A percentile compares a stretch with the other conserved stretches of the same genome.
phyloP scores from a whole-genome alignment of 2,113 vertebrate species.

The Ailurus styani region DNA sequence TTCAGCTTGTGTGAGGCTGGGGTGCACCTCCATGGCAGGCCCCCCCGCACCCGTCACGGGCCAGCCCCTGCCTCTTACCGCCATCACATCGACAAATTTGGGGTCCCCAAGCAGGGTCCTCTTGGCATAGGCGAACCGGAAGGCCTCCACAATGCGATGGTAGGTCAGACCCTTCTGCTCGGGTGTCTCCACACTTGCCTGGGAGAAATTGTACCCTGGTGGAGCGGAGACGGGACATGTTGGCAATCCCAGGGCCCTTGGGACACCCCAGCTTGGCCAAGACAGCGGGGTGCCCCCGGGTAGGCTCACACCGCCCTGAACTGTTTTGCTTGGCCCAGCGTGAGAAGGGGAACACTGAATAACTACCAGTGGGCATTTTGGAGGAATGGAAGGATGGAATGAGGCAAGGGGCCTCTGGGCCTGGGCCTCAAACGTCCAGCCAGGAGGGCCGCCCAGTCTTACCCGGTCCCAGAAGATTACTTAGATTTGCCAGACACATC shows the following conservation, averaged over 20 bases:
- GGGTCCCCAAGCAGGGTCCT: constrained; percentile 92
- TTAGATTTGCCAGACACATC: not conserved
- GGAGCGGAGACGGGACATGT: not conserved
- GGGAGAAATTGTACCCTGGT: constrained; percentile 90
- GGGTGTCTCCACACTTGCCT: constrained; percentile 79
- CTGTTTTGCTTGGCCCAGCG: accelerated
- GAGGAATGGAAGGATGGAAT: not conserved
- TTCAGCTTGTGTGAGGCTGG: not conserved
- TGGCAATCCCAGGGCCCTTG: not conserved
- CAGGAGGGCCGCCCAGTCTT: not conserved
- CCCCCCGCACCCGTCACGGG: accelerated
- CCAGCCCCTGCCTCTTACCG: constrained; percentile 79
- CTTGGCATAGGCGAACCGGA: constrained; percentile 94
- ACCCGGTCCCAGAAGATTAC: no score
- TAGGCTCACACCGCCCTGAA: not conserved
- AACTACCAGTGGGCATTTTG: not conserved
- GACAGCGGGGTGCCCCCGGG: not conserved
- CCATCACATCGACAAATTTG: constrained; percentile 84
- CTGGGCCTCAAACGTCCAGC: not conserved
- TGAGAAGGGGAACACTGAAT: not conserved
- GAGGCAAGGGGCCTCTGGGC: not conserved
- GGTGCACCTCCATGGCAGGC: no score
- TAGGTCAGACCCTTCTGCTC: constrained; percentile 89
- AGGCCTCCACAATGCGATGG: constrained; percentile 94
- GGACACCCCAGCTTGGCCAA: not conserved